Conservation (phyloP, 2,113 vertebrate species). For the Ciconia boyciana region DNA sequence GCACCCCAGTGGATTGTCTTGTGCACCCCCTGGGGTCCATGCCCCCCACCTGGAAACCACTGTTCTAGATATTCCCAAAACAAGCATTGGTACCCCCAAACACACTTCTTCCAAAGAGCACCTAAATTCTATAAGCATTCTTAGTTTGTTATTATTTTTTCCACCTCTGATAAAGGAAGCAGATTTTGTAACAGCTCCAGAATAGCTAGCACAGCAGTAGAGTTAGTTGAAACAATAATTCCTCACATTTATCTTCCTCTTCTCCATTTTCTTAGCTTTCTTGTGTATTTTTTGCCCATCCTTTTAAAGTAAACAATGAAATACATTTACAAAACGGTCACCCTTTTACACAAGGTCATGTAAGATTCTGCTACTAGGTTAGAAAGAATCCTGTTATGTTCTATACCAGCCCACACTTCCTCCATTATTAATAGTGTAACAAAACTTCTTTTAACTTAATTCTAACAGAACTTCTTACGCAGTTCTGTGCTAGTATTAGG, state of each 20-base stretch:
- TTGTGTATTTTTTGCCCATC: background rate
- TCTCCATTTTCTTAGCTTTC: background rate
- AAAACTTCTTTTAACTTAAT: background rate
- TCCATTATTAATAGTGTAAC: background rate
- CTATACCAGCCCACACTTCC: background rate
- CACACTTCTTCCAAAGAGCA: background rate
- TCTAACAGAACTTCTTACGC: background rate
- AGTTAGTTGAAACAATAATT: background rate
- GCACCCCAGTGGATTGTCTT: background rate
- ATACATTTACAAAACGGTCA: background rate
- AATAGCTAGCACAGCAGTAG: background rate
- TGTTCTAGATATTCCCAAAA: background rate
- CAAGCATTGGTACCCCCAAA: background rate
- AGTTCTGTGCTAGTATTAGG: background rate
- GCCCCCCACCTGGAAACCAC: background rate
- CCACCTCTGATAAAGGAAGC: background rate
- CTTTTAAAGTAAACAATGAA: background rate
- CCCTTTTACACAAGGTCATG: background rate
- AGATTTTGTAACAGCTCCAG: background rate
- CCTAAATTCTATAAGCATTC: background rate
- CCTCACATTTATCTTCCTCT: background rate
- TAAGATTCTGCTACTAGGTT: background rate
- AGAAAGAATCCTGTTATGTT: background rate
- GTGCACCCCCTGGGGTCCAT: fast-evolving
- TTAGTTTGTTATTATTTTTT: background rate